These are phyloP conservation scores for Phrynosoma blainvillii DNA, from an alignment of 2,113 vertebrate species.

Conservation along the genomic window DNA sequence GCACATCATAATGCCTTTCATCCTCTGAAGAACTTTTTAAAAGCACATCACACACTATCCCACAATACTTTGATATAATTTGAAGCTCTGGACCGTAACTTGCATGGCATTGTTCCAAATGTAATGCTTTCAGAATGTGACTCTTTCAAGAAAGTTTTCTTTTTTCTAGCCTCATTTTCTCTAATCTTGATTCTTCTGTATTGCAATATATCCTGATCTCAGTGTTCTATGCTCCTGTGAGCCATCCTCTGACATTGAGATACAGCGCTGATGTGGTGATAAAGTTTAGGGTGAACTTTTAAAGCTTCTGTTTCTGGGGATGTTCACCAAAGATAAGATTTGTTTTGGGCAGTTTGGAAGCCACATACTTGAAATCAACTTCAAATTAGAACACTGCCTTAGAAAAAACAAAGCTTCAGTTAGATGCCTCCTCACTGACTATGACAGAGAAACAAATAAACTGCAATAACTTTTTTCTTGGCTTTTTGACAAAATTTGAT, in stretches of 20 bases:
- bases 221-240: background rate
- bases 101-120: conserved; percentile 29
- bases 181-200: background rate
- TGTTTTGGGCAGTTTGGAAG: background rate
- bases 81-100: conserved; percentile 52
- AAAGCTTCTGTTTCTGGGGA: background rate
- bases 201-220: background rate
- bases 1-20: conserved; percentile 51
- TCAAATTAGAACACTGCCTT: background rate
- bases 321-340: background rate
- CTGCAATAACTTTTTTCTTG: background rate
- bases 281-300: background rate
- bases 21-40: conserved; percentile 48
- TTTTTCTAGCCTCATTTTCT: background rate
- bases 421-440: background rate
- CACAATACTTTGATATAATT: conserved; percentile 62
- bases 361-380: background rate
- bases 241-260: background rate
- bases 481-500: background rate
- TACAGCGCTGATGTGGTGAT: background rate
- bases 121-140: conserved; percentile 44
- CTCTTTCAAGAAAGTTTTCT: background rate
- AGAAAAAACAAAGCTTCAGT: background rate
- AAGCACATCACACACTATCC: conserved; percentile 54
- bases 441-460: background rate